Evolutionary conservation across 1,140 invertebrate genomes (phyloP).

Genomic region (Lepidotrigona ventralis): DNA sequence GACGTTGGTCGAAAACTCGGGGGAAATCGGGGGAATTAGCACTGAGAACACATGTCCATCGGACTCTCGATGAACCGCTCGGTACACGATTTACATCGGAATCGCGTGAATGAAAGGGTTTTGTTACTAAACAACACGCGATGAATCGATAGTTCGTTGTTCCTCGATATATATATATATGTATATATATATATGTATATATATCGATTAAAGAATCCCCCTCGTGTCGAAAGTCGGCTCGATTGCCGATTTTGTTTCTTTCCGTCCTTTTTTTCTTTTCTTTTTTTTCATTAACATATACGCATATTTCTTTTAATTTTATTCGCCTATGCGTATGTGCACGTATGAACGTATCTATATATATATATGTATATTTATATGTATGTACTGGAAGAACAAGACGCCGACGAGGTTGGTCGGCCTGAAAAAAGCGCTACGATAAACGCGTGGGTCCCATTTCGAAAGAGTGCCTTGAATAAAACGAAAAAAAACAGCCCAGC

Average conservation of each 20-base stretch:
- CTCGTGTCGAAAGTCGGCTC: constrained; percentile 11
- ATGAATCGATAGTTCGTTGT: constrained; percentile 2
- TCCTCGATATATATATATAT: not conserved
- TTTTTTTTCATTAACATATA: constrained; percentile 49
- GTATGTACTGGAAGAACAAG: constrained; percentile 69
- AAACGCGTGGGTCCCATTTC: constrained; percentile 70
- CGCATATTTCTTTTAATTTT: constrained; percentile 44
- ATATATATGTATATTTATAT: constrained; percentile 56
- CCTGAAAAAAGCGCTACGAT: constrained; percentile 64
- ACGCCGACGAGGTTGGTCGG: constrained; percentile 58
- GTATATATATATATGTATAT: no score
- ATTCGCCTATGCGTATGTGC: constrained; percentile 41
- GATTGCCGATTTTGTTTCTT: constrained; percentile 6
- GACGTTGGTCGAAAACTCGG: not conserved
- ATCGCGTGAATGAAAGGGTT: not conserved
- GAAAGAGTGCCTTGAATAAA: constrained; percentile 61
- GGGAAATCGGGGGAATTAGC: not conserved
- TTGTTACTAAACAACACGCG: not conserved
- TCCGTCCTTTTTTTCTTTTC: constrained; percentile 34
- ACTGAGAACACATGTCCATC: not conserved
- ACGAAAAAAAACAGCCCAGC: constrained; percentile 41
- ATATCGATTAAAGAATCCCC: not conserved
- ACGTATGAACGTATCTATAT: constrained; percentile 53
- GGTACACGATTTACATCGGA: not conserved
- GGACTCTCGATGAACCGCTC: not conserved